Evolutionary conservation across 2,888 invertebrate genomes (phyloP).

Genomic region (Lithophane socia): DNA sequence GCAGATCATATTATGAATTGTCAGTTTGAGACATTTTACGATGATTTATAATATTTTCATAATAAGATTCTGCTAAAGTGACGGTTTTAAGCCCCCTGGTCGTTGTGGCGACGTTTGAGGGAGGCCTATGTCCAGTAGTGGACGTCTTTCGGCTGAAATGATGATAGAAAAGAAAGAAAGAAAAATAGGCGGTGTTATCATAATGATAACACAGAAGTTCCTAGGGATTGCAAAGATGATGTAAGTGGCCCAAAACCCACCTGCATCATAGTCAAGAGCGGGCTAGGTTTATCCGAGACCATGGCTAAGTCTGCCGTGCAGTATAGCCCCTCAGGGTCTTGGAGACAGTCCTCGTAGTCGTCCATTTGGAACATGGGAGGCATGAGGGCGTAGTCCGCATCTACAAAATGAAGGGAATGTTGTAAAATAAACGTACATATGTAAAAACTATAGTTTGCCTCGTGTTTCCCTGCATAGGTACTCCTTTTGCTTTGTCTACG

Average conservation of each 20-base stretch:
- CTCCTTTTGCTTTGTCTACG: neutral
- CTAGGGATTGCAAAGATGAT: neutral
- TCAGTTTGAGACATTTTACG: too few relatives aligned
- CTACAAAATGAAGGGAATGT: conserved; percentile 11
- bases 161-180: neutral
- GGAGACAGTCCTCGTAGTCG: conserved; percentile 65
- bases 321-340: conserved; percentile 60
- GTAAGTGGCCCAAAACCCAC: conserved; percentile 50
- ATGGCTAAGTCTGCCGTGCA: conserved; percentile 63
- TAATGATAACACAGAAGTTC: neutral
- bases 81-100: too few relatives aligned
- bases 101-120: neutral
- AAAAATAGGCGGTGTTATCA: too few relatives aligned
- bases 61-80: too few relatives aligned
- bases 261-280: conserved; percentile 63
- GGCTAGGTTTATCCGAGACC: conserved; percentile 64
- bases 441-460: neutral
- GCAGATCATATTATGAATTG: too few relatives aligned
- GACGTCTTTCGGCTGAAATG: neutral
- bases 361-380: conserved; percentile 68
- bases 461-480: neutral
- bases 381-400: conserved; percentile 65
- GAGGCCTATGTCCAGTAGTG: neutral
- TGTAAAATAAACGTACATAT: neutral
- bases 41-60: too few relatives aligned